A percentile compares a stretch with the other conserved stretches of the same genome.
Conservation (phyloP, 2,113 vertebrate species). For the Limanda limanda region DNA sequence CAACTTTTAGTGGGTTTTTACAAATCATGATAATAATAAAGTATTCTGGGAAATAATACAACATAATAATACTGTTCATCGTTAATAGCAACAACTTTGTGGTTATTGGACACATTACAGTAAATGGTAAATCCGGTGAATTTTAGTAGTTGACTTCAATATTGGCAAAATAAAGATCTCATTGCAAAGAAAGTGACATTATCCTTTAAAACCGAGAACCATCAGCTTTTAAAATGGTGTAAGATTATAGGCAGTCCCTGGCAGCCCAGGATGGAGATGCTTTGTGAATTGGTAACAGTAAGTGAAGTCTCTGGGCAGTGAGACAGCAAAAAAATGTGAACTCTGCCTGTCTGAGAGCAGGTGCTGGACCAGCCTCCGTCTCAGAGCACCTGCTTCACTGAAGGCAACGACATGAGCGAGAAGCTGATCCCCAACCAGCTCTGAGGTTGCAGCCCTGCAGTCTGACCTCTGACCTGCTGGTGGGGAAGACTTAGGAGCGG, state of each 20-base stretch:
- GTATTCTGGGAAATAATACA: too few species aligned
- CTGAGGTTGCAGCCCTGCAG: slow-evolving; percentile 28
- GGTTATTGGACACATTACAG: too few species aligned
- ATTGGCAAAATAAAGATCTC: too few species aligned
- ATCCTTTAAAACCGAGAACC: not conserved
- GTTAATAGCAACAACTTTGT: too few species aligned
- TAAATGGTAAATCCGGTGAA: too few species aligned
- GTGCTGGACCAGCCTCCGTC: slow-evolving; percentile 38
- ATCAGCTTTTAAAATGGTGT: not conserved
- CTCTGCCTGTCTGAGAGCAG: slow-evolving; percentile 46
- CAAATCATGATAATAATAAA: too few species aligned
- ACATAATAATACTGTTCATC: too few species aligned
- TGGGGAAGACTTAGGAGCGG: slow-evolving; percentile 33
- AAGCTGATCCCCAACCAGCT: slow-evolving; percentile 40
- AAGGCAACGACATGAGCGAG: slow-evolving; percentile 27
- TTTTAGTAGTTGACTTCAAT: too few species aligned
- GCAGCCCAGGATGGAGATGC: not conserved
- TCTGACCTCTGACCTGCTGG: slow-evolving; percentile 66
- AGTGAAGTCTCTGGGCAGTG: too few species aligned
- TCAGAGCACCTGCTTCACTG: slow-evolving; percentile 37
- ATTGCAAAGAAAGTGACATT: too few species aligned
- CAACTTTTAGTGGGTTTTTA: too few species aligned
- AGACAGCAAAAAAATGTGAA: not conserved
- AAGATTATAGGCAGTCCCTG: too few species aligned
- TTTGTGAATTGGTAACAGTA: not conserved